Percentiles rank a stretch among this genome's conserved stretches.
phyloP scores from a whole-genome alignment of 2,113 vertebrate genomes.

The Cyprinodon tularosa region DNA sequence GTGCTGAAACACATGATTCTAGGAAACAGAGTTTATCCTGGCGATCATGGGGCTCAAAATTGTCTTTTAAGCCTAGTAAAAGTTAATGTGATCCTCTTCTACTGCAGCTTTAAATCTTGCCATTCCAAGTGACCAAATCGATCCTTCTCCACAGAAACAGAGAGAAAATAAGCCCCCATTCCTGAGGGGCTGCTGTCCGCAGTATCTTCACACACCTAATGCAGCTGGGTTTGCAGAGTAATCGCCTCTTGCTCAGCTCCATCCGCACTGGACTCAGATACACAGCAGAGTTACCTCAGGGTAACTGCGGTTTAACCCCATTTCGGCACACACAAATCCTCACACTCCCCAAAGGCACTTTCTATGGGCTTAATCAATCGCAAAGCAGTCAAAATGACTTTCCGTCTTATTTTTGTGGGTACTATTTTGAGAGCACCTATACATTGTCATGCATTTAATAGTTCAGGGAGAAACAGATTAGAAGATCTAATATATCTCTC shows the following conservation, averaged over 20 bases:
- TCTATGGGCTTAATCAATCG: constrained; percentile 47
- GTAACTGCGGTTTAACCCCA: constrained; percentile 41
- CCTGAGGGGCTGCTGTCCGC: constrained; percentile 35
- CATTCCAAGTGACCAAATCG: constrained; percentile 8
- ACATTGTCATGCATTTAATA: constrained; percentile 58
- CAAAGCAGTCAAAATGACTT: constrained; percentile 43
- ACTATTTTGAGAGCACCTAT: constrained; percentile 2
- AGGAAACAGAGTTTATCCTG: constrained; percentile 47
- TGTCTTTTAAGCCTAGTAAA: constrained; percentile 55
- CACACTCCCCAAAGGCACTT: constrained; percentile 33
- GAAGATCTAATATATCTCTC: constrained; percentile 56
- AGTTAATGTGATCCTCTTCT: constrained; percentile 61
- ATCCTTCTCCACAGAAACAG: constrained; percentile 33
- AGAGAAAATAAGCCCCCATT: neutral
- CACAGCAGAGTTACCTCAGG: constrained; percentile 18
- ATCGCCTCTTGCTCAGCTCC: constrained; percentile 32
- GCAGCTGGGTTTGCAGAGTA: constrained; percentile 26
- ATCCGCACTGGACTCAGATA: constrained; percentile 17
- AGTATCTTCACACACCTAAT: constrained; percentile 41
- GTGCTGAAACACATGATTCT: constrained; percentile 44
- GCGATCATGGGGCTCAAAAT: constrained; percentile 36
- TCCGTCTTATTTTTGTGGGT: constrained; percentile 31
- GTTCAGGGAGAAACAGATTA: constrained; percentile 70
- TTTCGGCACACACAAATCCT: constrained; percentile 46
- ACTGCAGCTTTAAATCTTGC: constrained; percentile 46